These are phyloP conservation scores for Pavo muticus DNA, from an alignment of 2,113 vertebrate species.

Conservation along the genomic window DNA sequence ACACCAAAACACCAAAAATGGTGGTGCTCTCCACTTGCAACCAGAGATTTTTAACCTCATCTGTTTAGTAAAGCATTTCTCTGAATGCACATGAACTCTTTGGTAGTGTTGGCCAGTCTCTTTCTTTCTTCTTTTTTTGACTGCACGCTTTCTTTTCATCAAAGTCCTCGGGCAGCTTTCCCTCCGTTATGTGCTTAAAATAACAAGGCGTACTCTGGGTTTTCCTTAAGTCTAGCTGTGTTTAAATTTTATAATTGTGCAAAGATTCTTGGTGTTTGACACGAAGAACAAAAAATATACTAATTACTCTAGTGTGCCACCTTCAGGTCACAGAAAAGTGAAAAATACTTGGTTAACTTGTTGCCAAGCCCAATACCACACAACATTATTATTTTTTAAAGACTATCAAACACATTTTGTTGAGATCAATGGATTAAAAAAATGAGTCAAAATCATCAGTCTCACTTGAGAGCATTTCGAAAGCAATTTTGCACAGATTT, in stretches of 20 bases:
- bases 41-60: background rate
- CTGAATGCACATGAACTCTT: background rate
- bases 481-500: background rate
- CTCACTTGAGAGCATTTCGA: background rate
- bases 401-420: background rate
- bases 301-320: conserved; percentile 29
- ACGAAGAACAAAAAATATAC: background rate
- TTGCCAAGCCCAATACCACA: background rate
- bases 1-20: background rate
- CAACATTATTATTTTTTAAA: background rate
- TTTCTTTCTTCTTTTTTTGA: background rate
- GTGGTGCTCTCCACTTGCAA: background rate
- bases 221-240: background rate
- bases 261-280: background rate
- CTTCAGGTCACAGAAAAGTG: conserved; percentile 16
- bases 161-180: background rate
- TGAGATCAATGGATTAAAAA: background rate
- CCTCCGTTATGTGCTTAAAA: background rate
- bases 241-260: background rate
- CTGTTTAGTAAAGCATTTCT: background rate
- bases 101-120: background rate
- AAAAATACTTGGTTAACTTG: background rate
- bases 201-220: background rate
- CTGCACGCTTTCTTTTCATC: background rate
- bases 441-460: background rate